Evolutionary conservation across 2,797 vertebrate genomes (phyloP).

Genomic region (Allobates femoralis): DNA sequence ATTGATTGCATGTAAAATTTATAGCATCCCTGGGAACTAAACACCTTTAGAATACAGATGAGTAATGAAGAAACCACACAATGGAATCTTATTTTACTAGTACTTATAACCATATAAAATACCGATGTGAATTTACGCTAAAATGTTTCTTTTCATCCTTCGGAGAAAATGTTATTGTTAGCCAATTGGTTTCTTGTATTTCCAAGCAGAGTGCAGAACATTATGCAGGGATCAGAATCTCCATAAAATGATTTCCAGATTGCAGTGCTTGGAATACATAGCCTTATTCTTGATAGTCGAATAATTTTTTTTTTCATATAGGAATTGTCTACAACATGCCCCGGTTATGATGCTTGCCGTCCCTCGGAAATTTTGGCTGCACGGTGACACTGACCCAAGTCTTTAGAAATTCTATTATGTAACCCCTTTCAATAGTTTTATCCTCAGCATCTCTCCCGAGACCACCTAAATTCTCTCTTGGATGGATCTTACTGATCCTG

Average conservation of each 20-base stretch:
- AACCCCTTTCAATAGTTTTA: neutral
- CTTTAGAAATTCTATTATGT: neutral
- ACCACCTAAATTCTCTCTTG: neutral
- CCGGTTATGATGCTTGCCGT: neutral
- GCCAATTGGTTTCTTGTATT: neutral
- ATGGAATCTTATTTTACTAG: neutral
- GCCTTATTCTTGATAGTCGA: neutral
- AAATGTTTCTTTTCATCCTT: neutral
- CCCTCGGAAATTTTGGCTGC: neutral
- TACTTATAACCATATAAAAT: neutral
- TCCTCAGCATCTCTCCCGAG: neutral
- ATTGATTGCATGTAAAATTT: slow-evolving; percentile 22
- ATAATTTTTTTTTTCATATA: neutral
- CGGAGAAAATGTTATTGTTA: neutral
- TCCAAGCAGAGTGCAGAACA: neutral
- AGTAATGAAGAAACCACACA: neutral
- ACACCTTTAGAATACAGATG: slow-evolving; percentile 1
- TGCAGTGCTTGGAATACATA: neutral
- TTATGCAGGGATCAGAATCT: neutral
- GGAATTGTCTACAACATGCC: neutral
- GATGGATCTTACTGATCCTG: neutral
- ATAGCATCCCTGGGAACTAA: neutral
- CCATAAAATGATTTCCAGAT: too few relatives aligned
- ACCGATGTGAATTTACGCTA: neutral
- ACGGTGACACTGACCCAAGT: neutral